Evolutionary conservation across 2,888 invertebrate species (phyloP).

Genomic region (Cheiracanthium punctorium): DNA sequence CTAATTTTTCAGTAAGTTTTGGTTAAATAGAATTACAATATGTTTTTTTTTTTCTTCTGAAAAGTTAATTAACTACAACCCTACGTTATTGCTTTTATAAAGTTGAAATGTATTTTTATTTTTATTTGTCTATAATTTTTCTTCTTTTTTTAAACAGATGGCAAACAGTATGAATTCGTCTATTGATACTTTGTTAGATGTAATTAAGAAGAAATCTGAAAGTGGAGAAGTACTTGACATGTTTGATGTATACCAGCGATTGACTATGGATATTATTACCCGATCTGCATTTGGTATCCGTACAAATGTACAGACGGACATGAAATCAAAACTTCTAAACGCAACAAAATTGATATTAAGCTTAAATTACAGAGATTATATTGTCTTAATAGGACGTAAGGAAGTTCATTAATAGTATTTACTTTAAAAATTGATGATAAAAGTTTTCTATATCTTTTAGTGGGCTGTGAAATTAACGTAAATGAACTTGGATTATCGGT

Average conservation of each 20-base stretch:
- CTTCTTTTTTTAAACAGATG: constrained; percentile 39
- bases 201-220: constrained; percentile 74
- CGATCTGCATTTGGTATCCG: constrained; percentile 78
- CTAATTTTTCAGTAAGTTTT: too few species aligned
- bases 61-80: too few species aligned
- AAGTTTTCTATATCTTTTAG: too few species aligned
- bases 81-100: too few species aligned
- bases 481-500: too few species aligned
- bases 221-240: constrained; percentile 75
- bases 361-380: background rate
- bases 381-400: constrained; percentile 48
- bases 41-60: too few species aligned
- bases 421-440: too few species aligned
- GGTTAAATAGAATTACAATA: too few species aligned
- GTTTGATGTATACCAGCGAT: constrained; percentile 77
- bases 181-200: constrained; percentile 75
- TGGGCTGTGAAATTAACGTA: too few species aligned
- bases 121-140: too few species aligned
- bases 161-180: constrained; percentile 76
- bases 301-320: constrained; percentile 76
- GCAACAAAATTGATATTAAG: constrained; percentile 28
- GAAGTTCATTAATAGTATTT: too few species aligned
- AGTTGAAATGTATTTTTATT: too few species aligned
- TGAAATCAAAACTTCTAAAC: constrained; percentile 69
- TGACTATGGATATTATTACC: constrained; percentile 78